A percentile compares a stretch with the other conserved stretches of the same genome.
phyloP scores from a whole-genome alignment of 2,113 vertebrate species.

The Triplophysa siluroides region DNA sequence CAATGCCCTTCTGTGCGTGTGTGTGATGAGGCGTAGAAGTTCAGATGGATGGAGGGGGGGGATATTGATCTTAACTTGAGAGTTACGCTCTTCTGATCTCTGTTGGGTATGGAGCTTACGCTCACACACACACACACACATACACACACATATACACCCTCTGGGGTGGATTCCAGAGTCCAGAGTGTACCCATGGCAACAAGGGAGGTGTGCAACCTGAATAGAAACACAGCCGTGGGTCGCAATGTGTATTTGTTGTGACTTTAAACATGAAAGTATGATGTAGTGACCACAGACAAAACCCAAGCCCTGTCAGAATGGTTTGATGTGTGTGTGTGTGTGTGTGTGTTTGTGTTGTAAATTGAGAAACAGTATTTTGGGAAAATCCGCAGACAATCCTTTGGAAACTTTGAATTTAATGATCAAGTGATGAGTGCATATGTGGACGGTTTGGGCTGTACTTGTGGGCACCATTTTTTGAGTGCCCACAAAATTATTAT shows the following conservation, averaged over 20 bases:
- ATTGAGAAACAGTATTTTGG: neutral
- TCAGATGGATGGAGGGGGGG: slow-evolving; percentile 52
- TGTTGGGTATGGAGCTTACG: slow-evolving; percentile 71
- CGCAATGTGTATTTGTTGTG: slow-evolving; percentile 5
- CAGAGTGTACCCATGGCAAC: slow-evolving; percentile 57
- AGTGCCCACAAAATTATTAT: no score
- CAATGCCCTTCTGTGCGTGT: slow-evolving; percentile 35
- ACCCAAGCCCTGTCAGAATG: neutral
- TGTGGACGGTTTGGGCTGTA: no score
- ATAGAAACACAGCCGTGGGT: slow-evolving; percentile 34
- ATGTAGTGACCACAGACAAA: neutral
- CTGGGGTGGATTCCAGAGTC: slow-evolving; percentile 47
- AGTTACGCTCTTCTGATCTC: slow-evolving; percentile 87
- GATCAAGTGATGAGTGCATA: neutral
- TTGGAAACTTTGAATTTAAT: slow-evolving; percentile 35
- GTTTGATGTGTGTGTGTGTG: neutral
- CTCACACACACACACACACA: neutral
- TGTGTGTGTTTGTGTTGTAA: neutral
- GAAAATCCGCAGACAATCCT: neutral
- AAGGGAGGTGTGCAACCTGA: slow-evolving; percentile 13
- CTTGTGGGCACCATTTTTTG: no score
- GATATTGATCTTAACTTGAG: slow-evolving; percentile 91
- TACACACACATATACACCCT: neutral
- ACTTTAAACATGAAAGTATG: slow-evolving; percentile 23
- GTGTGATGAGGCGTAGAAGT: slow-evolving; percentile 12